phyloP scores from a whole-genome alignment of 2,113 vertebrate species.

The Carassius auratus region DNA sequence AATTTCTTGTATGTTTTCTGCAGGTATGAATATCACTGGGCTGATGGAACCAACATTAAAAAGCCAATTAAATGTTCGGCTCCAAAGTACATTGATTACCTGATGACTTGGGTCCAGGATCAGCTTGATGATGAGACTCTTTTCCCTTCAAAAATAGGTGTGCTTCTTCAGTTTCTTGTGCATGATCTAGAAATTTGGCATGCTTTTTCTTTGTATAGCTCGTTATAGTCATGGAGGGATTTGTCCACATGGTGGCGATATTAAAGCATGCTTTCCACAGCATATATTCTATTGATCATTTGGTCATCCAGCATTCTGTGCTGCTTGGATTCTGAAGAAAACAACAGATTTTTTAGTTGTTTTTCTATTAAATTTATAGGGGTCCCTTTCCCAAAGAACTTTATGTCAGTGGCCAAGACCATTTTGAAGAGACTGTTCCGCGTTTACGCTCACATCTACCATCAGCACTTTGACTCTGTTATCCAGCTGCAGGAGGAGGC shows the following conservation, averaged over 20 bases:
- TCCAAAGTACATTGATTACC: conserved; percentile 88
- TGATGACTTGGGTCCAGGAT: conserved; percentile 90
- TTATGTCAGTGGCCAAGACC: conserved; percentile 87
- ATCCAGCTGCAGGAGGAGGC: conserved; percentile 87
- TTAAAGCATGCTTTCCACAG: not conserved
- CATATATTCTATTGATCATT: not conserved
- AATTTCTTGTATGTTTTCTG: not conserved
- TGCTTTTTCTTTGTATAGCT: not conserved
- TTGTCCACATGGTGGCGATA: not conserved
- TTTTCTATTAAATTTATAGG: conserved; percentile 62
- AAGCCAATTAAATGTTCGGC: conserved; percentile 89
- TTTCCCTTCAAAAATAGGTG: conserved; percentile 85
- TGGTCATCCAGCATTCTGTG: not conserved
- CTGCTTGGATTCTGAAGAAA: not conserved
- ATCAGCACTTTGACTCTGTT: conserved; percentile 87
- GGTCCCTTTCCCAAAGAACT: conserved; percentile 86
- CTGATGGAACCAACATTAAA: conserved; percentile 89
- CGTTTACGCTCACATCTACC: conserved; percentile 86
- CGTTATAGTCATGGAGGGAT: not conserved
- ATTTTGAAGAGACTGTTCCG: conserved; percentile 85
- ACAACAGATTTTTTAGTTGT: not conserved
- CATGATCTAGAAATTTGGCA: not conserved
- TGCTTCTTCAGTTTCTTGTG: not conserved
- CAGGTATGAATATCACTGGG: conserved; percentile 90
- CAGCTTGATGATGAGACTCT: conserved; percentile 87